phyloP scores from a whole-genome alignment of 2,888 invertebrate genomes.

The Standfussiana lucernea region DNA sequence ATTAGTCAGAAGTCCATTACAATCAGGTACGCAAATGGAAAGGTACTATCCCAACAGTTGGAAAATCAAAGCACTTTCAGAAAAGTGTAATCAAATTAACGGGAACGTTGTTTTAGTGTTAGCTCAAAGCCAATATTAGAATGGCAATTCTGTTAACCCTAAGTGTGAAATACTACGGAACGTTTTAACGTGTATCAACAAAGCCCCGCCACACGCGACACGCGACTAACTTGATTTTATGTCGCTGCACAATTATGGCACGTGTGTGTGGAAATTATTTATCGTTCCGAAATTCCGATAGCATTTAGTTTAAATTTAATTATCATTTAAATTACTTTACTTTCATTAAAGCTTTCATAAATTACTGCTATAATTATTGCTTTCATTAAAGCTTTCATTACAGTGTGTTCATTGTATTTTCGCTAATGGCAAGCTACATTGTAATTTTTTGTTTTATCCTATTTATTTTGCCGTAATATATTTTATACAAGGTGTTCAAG shows the following conservation, averaged over 20 bases:
- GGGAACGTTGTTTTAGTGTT: slow-evolving; percentile 25
- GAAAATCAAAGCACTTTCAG: slow-evolving; percentile 31
- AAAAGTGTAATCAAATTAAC: slow-evolving; percentile 41
- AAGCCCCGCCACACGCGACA: neutral
- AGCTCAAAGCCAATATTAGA: slow-evolving; percentile 42
- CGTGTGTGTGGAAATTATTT: slow-evolving; percentile 12
- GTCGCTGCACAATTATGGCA: slow-evolving; percentile 9
- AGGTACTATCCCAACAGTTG: slow-evolving; percentile 10
- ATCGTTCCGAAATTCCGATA: slow-evolving; percentile 9
- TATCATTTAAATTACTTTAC: neutral
- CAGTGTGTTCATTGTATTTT: neutral
- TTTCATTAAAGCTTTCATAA: neutral
- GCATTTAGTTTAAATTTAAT: slow-evolving; percentile 10
- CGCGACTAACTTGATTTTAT: slow-evolving; percentile 3
- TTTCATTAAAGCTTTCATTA: neutral
- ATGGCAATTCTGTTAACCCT: slow-evolving; percentile 27
- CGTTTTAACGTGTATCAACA: slow-evolving; percentile 20
- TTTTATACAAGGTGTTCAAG: neutral
- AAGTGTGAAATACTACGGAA: slow-evolving; percentile 16
- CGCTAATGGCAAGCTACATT: neutral
- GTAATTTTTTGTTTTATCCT: neutral
- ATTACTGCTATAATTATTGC: neutral
- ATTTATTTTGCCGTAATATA: neutral
- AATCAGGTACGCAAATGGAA: slow-evolving; percentile 32
- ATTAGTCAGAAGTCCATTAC: slow-evolving; percentile 36